phyloP scores from a whole-genome alignment of 2,113 vertebrate genomes.

The Struthio camelus region DNA sequence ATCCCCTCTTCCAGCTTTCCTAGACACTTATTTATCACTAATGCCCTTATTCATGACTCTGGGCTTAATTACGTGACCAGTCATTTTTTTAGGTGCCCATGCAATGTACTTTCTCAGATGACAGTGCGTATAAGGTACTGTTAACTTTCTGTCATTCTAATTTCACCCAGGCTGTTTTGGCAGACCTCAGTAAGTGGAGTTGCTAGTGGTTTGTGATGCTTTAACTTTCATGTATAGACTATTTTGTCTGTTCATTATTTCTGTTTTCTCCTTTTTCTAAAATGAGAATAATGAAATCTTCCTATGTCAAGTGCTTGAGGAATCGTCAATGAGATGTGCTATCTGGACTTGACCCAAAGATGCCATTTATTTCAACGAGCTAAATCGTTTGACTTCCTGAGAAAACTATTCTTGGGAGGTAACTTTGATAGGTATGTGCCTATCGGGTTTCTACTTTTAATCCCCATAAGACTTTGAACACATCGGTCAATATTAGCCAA shows the following conservation, averaged over 20 bases:
- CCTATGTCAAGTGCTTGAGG: neutral
- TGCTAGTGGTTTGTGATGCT: neutral
- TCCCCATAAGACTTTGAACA: neutral
- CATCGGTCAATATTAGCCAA: rapidly evolving
- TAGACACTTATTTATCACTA: neutral
- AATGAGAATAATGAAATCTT: neutral
- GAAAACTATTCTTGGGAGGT: neutral
- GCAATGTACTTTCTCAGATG: neutral
- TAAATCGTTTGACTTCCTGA: neutral
- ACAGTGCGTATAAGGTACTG: neutral
- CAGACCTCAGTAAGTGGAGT: neutral
- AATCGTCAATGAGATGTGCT: neutral
- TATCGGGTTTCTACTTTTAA: neutral
- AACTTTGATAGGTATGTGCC: neutral
- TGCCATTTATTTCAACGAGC: neutral
- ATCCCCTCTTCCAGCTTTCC: neutral
- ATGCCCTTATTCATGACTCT: neutral
- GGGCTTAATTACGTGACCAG: neutral
- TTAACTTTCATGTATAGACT: neutral
- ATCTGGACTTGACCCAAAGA: neutral
- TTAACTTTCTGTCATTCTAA: neutral
- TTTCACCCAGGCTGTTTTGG: neutral
- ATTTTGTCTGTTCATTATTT: neutral
- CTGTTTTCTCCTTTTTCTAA: neutral
- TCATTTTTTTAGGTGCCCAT: neutral